A percentile compares a stretch with the other conserved stretches of the same genome.
Conservation (phyloP, 1,140 invertebrate genomes). For the Metopolophium dirhodum region DNA sequence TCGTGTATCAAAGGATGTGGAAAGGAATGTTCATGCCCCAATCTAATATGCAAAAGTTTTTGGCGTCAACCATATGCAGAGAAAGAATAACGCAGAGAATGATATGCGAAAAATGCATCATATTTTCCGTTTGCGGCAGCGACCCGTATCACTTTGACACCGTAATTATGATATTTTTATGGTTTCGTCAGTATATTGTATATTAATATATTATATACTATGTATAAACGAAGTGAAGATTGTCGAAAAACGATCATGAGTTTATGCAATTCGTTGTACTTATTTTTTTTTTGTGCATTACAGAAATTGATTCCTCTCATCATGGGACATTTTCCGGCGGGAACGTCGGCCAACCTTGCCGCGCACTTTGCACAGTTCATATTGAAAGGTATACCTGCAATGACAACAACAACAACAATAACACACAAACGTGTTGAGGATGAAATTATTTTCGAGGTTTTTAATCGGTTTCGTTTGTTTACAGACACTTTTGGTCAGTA, state of each 20-base stretch:
- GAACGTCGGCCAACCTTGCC: conserved; percentile 79
- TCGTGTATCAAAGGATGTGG: neutral
- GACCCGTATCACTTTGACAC: conserved; percentile 6
- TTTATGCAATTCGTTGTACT: neutral
- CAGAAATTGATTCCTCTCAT: conserved; percentile 77
- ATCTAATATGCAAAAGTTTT: neutral
- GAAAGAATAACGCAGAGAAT: neutral
- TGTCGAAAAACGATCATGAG: neutral
- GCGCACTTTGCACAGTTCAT: conserved; percentile 78
- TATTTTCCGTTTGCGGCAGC: conserved; percentile 44
- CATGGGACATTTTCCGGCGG: conserved; percentile 81
- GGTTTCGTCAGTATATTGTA: neutral
- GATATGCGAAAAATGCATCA: conserved; percentile 30
- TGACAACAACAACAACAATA: too few relatives aligned
- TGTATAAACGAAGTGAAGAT: neutral
- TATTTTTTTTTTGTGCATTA: conserved; percentile 58
- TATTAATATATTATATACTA: too few relatives aligned
- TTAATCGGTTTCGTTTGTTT: neutral
- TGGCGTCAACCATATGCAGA: conserved; percentile 10
- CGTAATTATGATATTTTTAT: conserved; percentile 9
- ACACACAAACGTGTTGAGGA: too few relatives aligned
- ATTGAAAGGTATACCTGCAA: conserved; percentile 63
- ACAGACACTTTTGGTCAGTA: neutral
- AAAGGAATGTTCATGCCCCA: conserved; percentile 37
- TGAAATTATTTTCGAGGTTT: neutral